A percentile compares a stretch with the other conserved stretches of the same genome.
phyloP scores from a whole-genome alignment of 2,113 vertebrate genomes.

The Ranitomeya imitator region DNA sequence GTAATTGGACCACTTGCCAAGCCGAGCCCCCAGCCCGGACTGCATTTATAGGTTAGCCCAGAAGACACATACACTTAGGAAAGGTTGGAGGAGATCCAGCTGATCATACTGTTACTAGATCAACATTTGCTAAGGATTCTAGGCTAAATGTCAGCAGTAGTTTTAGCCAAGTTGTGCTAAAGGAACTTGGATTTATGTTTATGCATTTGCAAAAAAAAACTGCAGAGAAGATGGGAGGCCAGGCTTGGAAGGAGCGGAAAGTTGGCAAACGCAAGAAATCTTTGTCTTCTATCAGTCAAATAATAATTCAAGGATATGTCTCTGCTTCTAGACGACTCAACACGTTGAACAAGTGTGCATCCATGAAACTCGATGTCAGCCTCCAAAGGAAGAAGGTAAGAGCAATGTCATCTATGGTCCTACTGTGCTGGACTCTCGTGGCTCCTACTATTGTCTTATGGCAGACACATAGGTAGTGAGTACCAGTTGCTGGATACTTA shows the following conservation, averaged over 20 bases:
- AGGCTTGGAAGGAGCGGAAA: slow-evolving; percentile 55
- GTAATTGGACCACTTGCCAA: background rate
- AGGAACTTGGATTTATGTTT: slow-evolving; percentile 19
- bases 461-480: no score
- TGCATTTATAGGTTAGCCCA: background rate
- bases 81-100: background rate
- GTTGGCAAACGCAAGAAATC: slow-evolving; percentile 45
- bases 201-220: background rate
- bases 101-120: slow-evolving; percentile 11
- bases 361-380: slow-evolving; percentile 98
- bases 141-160: slow-evolving; percentile 30
- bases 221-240: slow-evolving; percentile 56
- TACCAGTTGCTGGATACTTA: no score
- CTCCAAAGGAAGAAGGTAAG: slow-evolving; percentile 94
- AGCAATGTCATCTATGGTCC: no score
- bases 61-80: background rate
- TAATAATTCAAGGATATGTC: slow-evolving; percentile 66
- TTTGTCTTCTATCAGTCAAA: slow-evolving; percentile 57
- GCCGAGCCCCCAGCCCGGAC: background rate
- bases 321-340: slow-evolving; percentile 88
- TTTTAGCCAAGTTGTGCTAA: slow-evolving; percentile 1
- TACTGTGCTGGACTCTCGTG: no score
- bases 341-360: slow-evolving; percentile 96
- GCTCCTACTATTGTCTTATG: no score
- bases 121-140: slow-evolving; percentile 24